Evolutionary conservation across 2,888 invertebrate species (phyloP).

Genomic region (Acanthosepion esculentum): DNA sequence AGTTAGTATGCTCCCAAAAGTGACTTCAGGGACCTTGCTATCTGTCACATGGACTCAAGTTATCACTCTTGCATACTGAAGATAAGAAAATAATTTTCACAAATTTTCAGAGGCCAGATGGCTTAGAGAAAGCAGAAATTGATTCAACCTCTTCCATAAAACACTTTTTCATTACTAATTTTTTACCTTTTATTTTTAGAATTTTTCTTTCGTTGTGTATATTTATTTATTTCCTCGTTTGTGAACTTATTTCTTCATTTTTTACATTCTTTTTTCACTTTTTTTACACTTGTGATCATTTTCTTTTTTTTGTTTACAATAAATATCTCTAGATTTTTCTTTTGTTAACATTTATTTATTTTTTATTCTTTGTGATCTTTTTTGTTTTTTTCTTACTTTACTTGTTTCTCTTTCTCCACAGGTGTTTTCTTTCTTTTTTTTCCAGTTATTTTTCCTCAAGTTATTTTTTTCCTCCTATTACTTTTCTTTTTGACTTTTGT

Average conservation of each 20-base stretch:
- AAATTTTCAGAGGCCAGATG: background rate
- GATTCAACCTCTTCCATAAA: background rate
- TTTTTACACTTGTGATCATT: background rate
- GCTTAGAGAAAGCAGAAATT: background rate
- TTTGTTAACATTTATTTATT: too few relatives aligned
- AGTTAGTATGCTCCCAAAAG: background rate
- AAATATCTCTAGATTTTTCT: too few relatives aligned
- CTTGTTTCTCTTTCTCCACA: background rate
- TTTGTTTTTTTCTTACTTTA: background rate
- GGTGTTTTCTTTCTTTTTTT: background rate
- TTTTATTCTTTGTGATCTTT: background rate
- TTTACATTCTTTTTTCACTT: background rate
- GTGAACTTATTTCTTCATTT: background rate
- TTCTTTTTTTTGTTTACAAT: too few relatives aligned
- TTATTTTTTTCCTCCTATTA: background rate
- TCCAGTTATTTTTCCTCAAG: background rate
- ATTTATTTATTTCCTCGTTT: background rate
- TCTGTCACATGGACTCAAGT: background rate
- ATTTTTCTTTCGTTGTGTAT: background rate
- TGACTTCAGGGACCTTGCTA: background rate
- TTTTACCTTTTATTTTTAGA: background rate
- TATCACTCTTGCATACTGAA: background rate
- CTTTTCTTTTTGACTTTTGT: background rate
- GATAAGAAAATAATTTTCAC: slow-evolving; percentile 33
- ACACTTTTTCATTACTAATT: background rate